phyloP scores from a whole-genome alignment of 1,140 invertebrate species.

The Whitmania pigra region DNA sequence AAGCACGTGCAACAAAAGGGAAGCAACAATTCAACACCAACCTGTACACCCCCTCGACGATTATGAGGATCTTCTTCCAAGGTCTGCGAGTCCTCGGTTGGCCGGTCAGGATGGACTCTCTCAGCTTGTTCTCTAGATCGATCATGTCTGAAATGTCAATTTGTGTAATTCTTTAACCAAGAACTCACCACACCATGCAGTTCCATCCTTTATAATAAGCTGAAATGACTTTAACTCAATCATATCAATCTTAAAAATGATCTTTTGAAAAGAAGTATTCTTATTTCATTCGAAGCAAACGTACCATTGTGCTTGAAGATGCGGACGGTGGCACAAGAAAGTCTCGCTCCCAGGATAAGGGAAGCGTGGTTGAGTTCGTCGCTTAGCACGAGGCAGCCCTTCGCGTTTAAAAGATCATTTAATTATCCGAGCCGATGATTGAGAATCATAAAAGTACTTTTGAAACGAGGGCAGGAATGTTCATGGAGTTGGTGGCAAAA shows the following conservation, averaged over 20 bases:
- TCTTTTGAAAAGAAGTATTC: not conserved
- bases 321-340: conserved; percentile 66
- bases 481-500: conserved; percentile 86
- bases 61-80: conserved; percentile 77
- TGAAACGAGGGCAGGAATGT: conserved; percentile 65
- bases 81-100: conserved; percentile 58
- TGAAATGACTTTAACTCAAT: not conserved
- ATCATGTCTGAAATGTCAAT: conserved; percentile 47
- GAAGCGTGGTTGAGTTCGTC: conserved; percentile 90
- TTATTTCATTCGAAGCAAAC: not conserved
- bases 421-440: not conserved
- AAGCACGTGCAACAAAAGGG: too few relatives aligned
- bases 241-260: not conserved
- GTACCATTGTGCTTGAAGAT: conserved; percentile 66
- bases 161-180: not conserved
- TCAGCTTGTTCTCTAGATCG: conserved; percentile 63
- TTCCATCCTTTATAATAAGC: not conserved
- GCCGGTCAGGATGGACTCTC: conserved; percentile 62
- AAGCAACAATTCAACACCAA: not conserved
- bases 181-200: not conserved
- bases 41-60: conserved; percentile 74
- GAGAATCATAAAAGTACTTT: conserved; percentile 37
- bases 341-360: conserved; percentile 72
- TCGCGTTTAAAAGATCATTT: not conserved
- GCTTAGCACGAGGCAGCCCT: conserved; percentile 67